phyloP scores from a whole-genome alignment of 2,113 vertebrate species.

The Opisthocomus hoazin region DNA sequence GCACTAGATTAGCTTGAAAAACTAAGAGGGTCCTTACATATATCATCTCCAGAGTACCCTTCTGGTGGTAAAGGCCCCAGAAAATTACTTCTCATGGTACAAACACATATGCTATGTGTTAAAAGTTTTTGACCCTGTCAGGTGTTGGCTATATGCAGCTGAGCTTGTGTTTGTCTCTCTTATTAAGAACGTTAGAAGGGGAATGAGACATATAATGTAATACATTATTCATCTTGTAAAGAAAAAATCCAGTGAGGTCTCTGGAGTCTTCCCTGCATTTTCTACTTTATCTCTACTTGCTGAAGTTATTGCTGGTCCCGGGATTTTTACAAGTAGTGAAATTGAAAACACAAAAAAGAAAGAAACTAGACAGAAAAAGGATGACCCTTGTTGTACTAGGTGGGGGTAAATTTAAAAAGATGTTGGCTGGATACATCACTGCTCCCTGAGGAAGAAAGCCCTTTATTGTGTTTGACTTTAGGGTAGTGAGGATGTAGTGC shows the following conservation, averaged over 20 bases:
- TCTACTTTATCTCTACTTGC: constrained; percentile 16
- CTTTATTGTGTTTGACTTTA: neutral
- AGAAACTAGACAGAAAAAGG: neutral
- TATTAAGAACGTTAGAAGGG: neutral
- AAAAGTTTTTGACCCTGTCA: neutral
- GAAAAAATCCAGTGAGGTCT: neutral
- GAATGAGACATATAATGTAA: neutral
- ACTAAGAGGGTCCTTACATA: neutral
- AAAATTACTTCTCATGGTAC: neutral
- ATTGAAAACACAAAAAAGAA: neutral
- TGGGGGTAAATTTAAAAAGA: neutral
- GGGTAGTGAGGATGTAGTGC: neutral
- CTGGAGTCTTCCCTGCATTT: neutral
- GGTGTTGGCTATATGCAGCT: neutral
- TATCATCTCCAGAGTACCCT: neutral
- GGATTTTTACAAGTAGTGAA: constrained; percentile 3
- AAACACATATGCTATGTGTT: neutral
- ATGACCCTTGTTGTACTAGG: neutral
- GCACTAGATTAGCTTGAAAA: neutral
- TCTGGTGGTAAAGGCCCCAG: neutral
- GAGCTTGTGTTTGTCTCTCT: neutral
- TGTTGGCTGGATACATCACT: neutral
- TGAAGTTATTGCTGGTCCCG: neutral
- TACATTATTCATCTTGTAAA: constrained; percentile 7
- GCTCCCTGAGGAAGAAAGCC: neutral